Evolutionary conservation across 2,113 vertebrate genomes (phyloP).

Genomic region (Macquaria ambigua): DNA sequence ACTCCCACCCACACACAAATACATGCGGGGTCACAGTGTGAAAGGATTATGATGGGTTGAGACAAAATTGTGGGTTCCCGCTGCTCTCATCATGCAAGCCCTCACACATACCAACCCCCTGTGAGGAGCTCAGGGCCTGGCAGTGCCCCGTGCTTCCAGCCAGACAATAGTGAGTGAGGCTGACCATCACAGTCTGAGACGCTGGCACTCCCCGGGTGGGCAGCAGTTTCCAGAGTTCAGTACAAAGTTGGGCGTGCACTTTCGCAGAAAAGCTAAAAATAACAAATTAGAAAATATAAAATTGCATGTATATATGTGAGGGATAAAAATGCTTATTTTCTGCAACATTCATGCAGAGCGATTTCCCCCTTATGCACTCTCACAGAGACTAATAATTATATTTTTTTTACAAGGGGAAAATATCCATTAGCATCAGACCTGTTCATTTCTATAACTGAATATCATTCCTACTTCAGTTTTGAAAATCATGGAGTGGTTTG

Average conservation of each 20-base stretch:
- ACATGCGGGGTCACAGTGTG: background rate
- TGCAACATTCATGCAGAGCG: background rate
- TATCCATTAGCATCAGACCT: conserved; percentile 33
- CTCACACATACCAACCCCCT: conserved; percentile 53
- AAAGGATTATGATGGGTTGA: conserved; percentile 40
- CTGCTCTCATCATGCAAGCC: conserved; percentile 53
- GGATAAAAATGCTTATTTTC: background rate
- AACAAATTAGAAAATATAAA: background rate
- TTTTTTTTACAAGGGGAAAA: conserved; percentile 4
- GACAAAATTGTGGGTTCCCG: conserved; percentile 31
- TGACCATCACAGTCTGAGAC: conserved; percentile 23
- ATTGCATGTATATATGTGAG: background rate
- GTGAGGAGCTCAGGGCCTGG: conserved; percentile 28
- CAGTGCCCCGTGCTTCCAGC: conserved; percentile 18
- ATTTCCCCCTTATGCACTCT: background rate
- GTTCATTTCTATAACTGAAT: conserved; percentile 69
- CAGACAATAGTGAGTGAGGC: conserved; percentile 21
- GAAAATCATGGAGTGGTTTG: conserved; percentile 60
- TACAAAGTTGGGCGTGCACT: background rate
- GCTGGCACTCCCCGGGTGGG: conserved; percentile 7
- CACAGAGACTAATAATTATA: conserved; percentile 3
- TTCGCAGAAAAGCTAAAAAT: conserved; percentile 4
- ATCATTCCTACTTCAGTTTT: conserved; percentile 65
- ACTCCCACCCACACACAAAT: conserved; percentile 7
- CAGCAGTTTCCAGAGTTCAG: background rate